Evolutionary conservation across 2,113 vertebrate genomes (phyloP).

Genomic region (Hipposideros armiger): DNA sequence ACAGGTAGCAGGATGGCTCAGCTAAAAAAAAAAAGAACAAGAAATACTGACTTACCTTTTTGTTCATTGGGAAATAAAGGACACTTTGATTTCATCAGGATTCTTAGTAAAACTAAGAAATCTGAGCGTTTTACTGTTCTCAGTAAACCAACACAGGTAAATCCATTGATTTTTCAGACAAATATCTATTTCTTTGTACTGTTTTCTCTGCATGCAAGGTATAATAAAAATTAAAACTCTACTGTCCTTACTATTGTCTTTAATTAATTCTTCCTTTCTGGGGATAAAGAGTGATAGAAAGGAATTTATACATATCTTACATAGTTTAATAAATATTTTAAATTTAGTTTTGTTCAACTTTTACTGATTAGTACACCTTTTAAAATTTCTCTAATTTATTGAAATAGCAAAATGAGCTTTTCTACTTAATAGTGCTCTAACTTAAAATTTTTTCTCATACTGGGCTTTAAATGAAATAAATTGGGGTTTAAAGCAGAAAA

Average conservation of each 20-base stretch:
- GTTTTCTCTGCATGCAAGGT: neutral
- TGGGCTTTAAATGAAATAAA: neutral
- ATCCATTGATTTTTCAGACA: neutral
- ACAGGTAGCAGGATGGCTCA: no score
- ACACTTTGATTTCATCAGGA: neutral
- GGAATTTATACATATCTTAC: neutral
- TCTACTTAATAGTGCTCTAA: conserved; percentile 3
- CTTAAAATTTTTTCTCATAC: neutral
- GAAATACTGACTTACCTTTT: neutral
- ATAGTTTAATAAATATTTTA: neutral
- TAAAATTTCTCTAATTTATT: conserved; percentile 25
- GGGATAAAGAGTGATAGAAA: neutral
- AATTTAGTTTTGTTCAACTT: neutral
- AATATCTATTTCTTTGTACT: neutral
- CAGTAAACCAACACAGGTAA: neutral
- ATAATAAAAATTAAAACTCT: neutral
- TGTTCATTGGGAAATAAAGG: neutral
- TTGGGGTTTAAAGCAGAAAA: neutral
- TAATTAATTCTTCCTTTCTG: neutral
- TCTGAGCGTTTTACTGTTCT: conserved; percentile 2
- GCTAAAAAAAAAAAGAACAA: no score
- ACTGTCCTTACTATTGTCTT: neutral
- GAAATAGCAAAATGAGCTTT: neutral
- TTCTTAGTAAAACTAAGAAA: conserved; percentile 14
- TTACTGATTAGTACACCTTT: neutral